Conservation (phyloP, 2,888 invertebrate genomes). For the Agrochola macilenta region DNA sequence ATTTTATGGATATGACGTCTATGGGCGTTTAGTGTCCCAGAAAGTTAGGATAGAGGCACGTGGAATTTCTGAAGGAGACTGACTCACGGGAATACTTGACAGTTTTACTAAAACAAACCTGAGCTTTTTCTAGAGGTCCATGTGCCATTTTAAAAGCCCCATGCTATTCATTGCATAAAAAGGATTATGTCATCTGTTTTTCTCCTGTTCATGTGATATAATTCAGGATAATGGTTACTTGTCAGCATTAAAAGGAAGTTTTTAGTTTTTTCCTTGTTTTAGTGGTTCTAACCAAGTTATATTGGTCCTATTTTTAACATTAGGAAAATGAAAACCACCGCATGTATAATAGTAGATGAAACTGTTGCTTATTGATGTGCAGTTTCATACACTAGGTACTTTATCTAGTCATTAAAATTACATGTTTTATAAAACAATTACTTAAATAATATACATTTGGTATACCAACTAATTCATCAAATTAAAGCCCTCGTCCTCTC, state of each 20-base stretch:
- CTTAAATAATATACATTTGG: neutral
- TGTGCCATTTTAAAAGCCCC: neutral
- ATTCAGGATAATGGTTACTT: neutral
- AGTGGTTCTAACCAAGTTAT: too few relatives aligned
- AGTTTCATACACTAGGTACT: too few relatives aligned
- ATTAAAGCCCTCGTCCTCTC: neutral
- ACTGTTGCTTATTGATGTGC: too few relatives aligned
- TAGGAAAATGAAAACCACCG: neutral
- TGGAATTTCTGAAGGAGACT: neutral
- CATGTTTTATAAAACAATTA: neutral
- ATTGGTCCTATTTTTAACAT: neutral
- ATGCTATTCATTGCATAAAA: neutral
- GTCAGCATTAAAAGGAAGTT: neutral
- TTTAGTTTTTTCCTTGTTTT: neutral
- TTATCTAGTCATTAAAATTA: too few relatives aligned
- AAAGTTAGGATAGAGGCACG: too few relatives aligned
- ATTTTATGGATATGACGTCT: too few relatives aligned
- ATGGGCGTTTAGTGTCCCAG: too few relatives aligned
- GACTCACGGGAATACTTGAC: neutral
- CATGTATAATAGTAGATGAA: neutral
- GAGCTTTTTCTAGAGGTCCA: neutral
- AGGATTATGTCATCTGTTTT: neutral
- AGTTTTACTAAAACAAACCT: neutral
- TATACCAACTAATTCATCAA: neutral
- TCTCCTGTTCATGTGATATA: neutral